A percentile compares a stretch with the other conserved stretches of the same genome.
phyloP scores from a whole-genome alignment of 2,888 invertebrate genomes.

The Acrobasis suavella region DNA sequence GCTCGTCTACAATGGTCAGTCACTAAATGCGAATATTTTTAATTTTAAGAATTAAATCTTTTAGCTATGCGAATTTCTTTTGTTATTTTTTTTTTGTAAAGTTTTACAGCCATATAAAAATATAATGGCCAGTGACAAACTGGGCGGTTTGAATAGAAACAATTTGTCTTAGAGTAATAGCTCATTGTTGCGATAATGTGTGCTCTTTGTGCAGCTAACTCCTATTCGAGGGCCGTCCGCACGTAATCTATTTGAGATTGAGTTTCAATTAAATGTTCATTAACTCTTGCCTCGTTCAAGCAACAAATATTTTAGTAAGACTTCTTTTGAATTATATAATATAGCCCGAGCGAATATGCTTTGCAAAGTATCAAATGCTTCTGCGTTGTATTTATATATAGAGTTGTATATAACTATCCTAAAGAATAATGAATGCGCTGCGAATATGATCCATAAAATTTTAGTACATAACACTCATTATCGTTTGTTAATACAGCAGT shows the following conservation, averaged over 20 bases:
- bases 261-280: background rate
- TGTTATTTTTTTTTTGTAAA: background rate
- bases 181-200: constrained; percentile 11
- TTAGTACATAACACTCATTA: constrained; percentile 30
- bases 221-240: background rate
- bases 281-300: background rate
- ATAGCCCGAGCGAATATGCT: background rate
- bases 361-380: too few species aligned
- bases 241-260: background rate
- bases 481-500: constrained; percentile 59
- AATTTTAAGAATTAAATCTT: background rate
- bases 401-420: too few species aligned
- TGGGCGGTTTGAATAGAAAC: constrained; percentile 1
- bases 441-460: constrained; percentile 5
- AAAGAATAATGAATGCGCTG: background rate
- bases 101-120: background rate
- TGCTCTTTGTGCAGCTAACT: background rate
- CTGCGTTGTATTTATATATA: too few species aligned
- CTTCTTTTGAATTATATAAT: too few species aligned
- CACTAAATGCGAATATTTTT: constrained; percentile 3
- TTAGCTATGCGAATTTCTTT: background rate
- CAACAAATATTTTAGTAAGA: too few species aligned
- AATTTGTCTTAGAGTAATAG: constrained; percentile 4
- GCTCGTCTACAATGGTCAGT: constrained; percentile 97
- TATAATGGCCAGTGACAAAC: background rate